phyloP scores from a whole-genome alignment of 2,797 vertebrate species.

The Mormyrops attenuatus region DNA sequence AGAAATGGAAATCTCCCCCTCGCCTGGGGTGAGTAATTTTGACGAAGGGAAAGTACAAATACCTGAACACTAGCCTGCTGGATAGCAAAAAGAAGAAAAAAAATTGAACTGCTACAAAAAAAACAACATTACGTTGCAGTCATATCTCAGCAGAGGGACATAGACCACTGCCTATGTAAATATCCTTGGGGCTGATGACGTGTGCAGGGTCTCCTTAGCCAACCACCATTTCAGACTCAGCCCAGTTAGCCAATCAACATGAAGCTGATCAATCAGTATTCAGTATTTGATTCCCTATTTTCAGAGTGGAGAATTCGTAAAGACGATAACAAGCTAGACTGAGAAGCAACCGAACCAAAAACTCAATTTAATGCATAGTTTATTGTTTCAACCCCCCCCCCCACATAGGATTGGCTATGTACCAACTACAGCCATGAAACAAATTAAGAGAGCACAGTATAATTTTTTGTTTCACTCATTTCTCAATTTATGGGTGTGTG shows the following conservation, averaged over 20 bases:
- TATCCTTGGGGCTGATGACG: not conserved
- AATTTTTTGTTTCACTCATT: not conserved
- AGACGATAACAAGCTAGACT: not conserved
- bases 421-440: not conserved
- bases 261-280: not conserved
- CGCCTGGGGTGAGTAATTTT: not conserved
- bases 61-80: not conserved
- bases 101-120: not conserved
- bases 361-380: not conserved
- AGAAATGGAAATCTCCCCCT: not conserved
- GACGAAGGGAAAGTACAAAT: not conserved
- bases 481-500: not conserved
- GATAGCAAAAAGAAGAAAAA: not conserved
- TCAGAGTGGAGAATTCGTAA: not conserved
- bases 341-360: not conserved
- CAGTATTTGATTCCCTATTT: not conserved
- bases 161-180: not conserved
- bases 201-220: not conserved
- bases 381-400: not conserved
- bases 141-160: not conserved
- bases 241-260: not conserved
- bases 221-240: not conserved
- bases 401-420: not conserved
- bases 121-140: not conserved
- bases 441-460: not conserved